phyloP scores from a whole-genome alignment of 2,888 invertebrate species.

The Melitaea athalia region DNA sequence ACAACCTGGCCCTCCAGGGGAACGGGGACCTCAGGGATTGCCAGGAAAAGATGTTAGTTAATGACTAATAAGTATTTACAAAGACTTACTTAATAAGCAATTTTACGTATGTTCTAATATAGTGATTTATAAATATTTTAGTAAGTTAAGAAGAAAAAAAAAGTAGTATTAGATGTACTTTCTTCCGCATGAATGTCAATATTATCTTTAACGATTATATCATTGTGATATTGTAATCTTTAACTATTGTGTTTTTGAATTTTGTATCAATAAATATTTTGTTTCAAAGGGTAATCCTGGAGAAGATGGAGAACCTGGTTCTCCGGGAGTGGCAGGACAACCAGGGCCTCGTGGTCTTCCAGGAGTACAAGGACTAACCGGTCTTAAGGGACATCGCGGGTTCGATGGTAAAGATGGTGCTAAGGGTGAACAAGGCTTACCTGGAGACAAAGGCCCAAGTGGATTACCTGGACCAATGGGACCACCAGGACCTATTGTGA shows the following conservation, averaged over 20 bases:
- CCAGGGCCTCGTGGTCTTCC: constrained; percentile 88
- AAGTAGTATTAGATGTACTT: too few species aligned
- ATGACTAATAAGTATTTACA: neutral
- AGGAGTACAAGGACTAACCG: constrained; percentile 90
- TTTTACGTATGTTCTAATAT: too few species aligned
- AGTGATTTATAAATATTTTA: too few species aligned
- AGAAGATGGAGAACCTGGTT: constrained; percentile 91
- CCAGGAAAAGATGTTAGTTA: constrained; percentile 89
- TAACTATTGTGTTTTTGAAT: too few species aligned
- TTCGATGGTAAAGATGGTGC: constrained; percentile 89
- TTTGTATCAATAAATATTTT: neutral
- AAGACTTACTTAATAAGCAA: neutral
- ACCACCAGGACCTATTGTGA: constrained; percentile 85
- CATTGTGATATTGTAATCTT: too few species aligned
- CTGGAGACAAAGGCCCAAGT: constrained; percentile 88
- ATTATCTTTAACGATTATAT: too few species aligned
- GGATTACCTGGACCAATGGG: constrained; percentile 88
- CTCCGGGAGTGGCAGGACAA: constrained; percentile 86
- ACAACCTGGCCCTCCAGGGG: constrained; percentile 85
- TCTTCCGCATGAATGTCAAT: too few species aligned
- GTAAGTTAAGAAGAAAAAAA: neutral
- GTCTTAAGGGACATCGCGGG: constrained; percentile 91
- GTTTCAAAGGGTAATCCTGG: constrained; percentile 85
- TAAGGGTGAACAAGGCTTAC: constrained; percentile 89
- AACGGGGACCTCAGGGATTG: constrained; percentile 86